A percentile compares a stretch with the other conserved stretches of the same genome.
phyloP scores from a whole-genome alignment of 2,113 vertebrate genomes.

The Nerophis lumbriciformis region DNA sequence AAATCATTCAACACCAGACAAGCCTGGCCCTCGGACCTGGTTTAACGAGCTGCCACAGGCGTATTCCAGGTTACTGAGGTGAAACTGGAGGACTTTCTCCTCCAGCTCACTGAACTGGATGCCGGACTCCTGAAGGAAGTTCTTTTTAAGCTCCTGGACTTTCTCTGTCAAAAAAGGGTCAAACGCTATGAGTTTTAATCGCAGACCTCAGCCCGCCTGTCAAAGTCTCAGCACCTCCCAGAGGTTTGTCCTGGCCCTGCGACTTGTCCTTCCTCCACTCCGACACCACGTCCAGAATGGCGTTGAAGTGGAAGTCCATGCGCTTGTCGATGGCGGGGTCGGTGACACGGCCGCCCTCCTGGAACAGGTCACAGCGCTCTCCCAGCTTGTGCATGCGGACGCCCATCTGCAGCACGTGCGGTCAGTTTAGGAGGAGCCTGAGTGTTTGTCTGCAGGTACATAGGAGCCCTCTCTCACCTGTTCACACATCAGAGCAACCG shows the following conservation, averaged over 20 bases:
- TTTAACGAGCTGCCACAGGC: slow-evolving; percentile 90
- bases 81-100: slow-evolving; percentile 93
- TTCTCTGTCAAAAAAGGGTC: slow-evolving; percentile 74
- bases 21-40: slow-evolving; percentile 66
- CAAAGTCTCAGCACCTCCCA: slow-evolving; percentile 76
- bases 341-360: slow-evolving; percentile 88
- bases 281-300: slow-evolving; percentile 95
- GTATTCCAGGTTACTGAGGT: slow-evolving; percentile 94
- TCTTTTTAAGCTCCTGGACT: slow-evolving; percentile 91
- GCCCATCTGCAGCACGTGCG: slow-evolving; percentile 75
- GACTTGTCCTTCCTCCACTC: slow-evolving; percentile 98
- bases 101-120: slow-evolving; percentile 92
- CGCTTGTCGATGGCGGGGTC: slow-evolving; percentile 94
- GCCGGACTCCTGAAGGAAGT: slow-evolving; percentile 91
- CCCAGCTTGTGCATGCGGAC: slow-evolving; percentile 93
- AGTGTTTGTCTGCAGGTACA: background rate
- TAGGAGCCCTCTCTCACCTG: slow-evolving; percentile 76
- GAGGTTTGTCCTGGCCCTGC: slow-evolving; percentile 86
- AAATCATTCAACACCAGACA: background rate
- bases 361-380: slow-evolving; percentile 92
- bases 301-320: slow-evolving; percentile 99
- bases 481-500: slow-evolving; percentile 95
- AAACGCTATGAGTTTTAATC: background rate
- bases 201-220: background rate
- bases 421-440: background rate